A percentile compares a stretch with the other conserved stretches of the same genome.
phyloP scores from a whole-genome alignment of 2,113 vertebrate species.

The Alexandromys fortis region DNA sequence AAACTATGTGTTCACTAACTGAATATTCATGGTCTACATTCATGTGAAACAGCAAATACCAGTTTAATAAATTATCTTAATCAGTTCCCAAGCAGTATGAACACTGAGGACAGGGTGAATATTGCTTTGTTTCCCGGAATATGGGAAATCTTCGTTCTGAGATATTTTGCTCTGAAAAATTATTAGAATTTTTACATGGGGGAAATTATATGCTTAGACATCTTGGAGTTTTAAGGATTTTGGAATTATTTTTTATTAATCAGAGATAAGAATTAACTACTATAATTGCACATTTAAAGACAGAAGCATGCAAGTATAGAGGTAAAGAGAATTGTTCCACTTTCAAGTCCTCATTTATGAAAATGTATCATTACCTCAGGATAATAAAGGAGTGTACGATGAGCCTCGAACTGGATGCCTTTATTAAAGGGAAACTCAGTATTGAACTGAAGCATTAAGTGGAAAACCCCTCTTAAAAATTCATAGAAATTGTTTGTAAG shows the following conservation, averaged over 20 bases:
- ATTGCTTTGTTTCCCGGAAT: slow-evolving; percentile 1
- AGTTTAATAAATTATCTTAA: neutral
- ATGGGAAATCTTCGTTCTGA: neutral
- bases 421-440: neutral
- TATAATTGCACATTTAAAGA: slow-evolving; percentile 33
- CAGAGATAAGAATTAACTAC: neutral
- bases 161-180: neutral
- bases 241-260: slow-evolving; percentile 17
- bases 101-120: neutral
- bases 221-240: neutral
- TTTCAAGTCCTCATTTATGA: slow-evolving; percentile 30
- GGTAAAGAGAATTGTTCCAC: neutral
- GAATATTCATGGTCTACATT: neutral
- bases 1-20: neutral
- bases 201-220: neutral
- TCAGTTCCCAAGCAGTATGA: neutral
- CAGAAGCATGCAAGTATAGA: slow-evolving; percentile 13
- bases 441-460: slow-evolving; percentile 1
- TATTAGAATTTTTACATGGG: neutral
- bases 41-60: neutral
- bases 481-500: slow-evolving; percentile 23
- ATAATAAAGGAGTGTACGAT: neutral
- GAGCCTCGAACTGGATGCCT: neutral
- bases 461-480: neutral
- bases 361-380: slow-evolving; percentile 2